These are phyloP conservation scores for Dolichallabes microphthalmus DNA, from an alignment of 2,113 vertebrate genomes.

Conservation along the genomic window DNA sequence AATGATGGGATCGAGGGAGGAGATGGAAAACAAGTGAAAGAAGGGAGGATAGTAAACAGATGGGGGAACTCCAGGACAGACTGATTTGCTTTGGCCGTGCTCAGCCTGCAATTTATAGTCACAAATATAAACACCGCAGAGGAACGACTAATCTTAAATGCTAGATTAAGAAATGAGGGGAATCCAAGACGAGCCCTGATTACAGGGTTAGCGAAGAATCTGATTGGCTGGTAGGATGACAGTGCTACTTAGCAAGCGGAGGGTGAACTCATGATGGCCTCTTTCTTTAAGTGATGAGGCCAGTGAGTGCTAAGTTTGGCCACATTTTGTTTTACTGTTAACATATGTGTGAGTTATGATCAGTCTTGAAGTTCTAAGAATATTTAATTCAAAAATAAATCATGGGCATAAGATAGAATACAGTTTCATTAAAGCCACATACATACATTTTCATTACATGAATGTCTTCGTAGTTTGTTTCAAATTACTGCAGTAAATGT, in stretches of 20 bases:
- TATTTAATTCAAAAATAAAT: not conserved
- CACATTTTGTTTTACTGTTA: constrained; percentile 1
- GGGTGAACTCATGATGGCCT: constrained; percentile 23
- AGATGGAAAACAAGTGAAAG: constrained; percentile 4
- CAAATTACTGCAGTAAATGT: not conserved
- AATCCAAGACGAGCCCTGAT: constrained; percentile 66
- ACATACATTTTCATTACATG: not conserved
- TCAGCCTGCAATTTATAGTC: constrained; percentile 62
- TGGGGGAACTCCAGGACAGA: constrained; percentile 55
- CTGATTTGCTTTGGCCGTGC: constrained; percentile 66
- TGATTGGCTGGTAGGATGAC: constrained; percentile 60
- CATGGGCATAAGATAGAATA: not conserved
- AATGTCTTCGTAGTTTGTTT: not conserved
- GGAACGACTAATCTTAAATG: constrained; percentile 64
- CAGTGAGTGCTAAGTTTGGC: not conserved
- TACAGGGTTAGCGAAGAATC: constrained; percentile 57
- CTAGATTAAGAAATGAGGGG: constrained; percentile 65
- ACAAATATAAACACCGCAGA: constrained; percentile 68
- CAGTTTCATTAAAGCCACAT: not conserved
- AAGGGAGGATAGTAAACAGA: constrained; percentile 50
- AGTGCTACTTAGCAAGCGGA: constrained; percentile 54
- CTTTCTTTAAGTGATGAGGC: not conserved
- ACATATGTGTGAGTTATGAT: not conserved
- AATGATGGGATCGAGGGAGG: constrained; percentile 39
- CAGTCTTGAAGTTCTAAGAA: not conserved